Evolutionary conservation across 1,140 invertebrate genomes (phyloP).

Genomic region (Cardiocondyla obscurior): DNA sequence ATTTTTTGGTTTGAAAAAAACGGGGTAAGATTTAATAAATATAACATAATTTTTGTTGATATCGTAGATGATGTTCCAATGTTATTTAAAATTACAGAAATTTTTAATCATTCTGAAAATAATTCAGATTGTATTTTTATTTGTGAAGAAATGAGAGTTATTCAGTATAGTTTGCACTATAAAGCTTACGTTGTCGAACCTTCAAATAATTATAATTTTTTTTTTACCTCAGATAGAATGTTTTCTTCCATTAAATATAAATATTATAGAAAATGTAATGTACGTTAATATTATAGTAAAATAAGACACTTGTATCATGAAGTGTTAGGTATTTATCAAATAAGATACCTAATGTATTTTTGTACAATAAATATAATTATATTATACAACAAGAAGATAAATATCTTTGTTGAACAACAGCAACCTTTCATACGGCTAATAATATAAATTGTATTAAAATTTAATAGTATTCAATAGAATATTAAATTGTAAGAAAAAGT

Average conservation of each 20-base stretch:
- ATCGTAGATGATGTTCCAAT: neutral
- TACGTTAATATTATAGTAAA: too few relatives aligned
- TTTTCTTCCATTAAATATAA: constrained; percentile 3
- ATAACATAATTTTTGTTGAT: neutral
- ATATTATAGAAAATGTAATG: too few relatives aligned
- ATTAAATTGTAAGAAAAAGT: too few relatives aligned
- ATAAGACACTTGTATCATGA: too few relatives aligned
- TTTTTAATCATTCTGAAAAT: neutral
- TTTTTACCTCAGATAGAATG: constrained; percentile 1
- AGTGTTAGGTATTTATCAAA: too few relatives aligned
- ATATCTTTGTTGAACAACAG: too few relatives aligned
- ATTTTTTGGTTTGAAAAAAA: neutral
- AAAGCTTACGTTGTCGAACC: neutral
- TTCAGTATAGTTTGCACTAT: neutral
- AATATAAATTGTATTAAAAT: too few relatives aligned
- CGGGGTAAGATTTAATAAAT: neutral
- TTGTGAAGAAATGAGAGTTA: neutral
- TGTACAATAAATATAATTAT: too few relatives aligned
- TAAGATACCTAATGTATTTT: too few relatives aligned
- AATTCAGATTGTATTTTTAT: neutral
- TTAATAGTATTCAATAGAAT: too few relatives aligned
- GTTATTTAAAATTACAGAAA: neutral
- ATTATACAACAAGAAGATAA: too few relatives aligned
- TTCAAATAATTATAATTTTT: neutral
- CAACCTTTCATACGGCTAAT: too few relatives aligned